Conservation (phyloP, 2,888 invertebrate species). For the Scrobipalpa costella region DNA sequence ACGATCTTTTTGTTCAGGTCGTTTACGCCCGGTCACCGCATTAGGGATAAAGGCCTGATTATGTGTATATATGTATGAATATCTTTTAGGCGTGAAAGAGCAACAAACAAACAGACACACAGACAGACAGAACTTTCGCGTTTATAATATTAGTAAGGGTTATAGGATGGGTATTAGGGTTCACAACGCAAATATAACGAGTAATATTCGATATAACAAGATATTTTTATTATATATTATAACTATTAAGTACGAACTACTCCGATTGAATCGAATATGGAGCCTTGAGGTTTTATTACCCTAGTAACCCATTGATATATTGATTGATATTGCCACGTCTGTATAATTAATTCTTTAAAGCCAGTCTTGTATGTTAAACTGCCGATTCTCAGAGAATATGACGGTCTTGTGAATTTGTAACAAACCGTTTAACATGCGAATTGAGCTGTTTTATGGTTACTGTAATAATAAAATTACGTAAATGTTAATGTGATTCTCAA, state of each 20-base stretch:
- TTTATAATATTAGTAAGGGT: too few relatives aligned
- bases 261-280: conserved; percentile 28
- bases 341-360: conserved; percentile 41
- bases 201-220: background rate
- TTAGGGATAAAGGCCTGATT: too few relatives aligned
- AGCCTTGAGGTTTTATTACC: conserved; percentile 49
- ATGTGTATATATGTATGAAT: too few relatives aligned
- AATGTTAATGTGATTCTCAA: background rate
- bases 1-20: too few relatives aligned
- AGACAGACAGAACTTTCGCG: too few relatives aligned
- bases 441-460: background rate
- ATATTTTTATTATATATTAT: conserved; percentile 2
- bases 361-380: conserved; percentile 6
- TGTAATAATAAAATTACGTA: background rate
- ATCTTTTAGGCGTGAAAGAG: too few relatives aligned
- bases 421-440: background rate
- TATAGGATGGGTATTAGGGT: too few relatives aligned
- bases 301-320: conserved; percentile 41
- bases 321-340: conserved; percentile 51
- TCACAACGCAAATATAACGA: background rate
- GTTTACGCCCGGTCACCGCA: too few relatives aligned
- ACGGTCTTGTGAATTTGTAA: background rate
- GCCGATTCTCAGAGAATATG: conserved; percentile 4
- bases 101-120: too few relatives aligned
- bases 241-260: conserved; percentile 5